phyloP scores from a whole-genome alignment of 2,888 invertebrate genomes.

The Cabera pusaria region DNA sequence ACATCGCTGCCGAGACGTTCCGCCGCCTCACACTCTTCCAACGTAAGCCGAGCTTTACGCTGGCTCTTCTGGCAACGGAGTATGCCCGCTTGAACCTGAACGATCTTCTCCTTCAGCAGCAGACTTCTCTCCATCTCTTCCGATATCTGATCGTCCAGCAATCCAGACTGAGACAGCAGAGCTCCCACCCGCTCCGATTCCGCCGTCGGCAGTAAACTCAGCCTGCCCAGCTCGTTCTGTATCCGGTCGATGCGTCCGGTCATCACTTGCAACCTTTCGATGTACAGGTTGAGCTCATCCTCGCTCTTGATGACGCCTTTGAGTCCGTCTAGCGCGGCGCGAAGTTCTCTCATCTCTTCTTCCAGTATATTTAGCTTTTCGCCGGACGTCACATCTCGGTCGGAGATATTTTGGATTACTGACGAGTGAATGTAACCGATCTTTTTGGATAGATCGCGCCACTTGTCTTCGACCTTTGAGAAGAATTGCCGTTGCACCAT shows the following conservation, averaged over 20 bases:
- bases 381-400: slow-evolving; percentile 88
- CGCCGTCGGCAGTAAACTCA: slow-evolving; percentile 88
- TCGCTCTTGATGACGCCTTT: slow-evolving; percentile 92
- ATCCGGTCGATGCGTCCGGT: slow-evolving; percentile 89
- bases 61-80: slow-evolving; percentile 87
- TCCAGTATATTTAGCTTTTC: slow-evolving; percentile 90
- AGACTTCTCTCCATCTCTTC: slow-evolving; percentile 91
- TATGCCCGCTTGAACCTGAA: slow-evolving; percentile 88
- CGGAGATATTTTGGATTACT: slow-evolving; percentile 88
- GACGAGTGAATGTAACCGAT: slow-evolving; percentile 87
- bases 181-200: slow-evolving; percentile 91
- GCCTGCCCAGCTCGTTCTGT: slow-evolving; percentile 90
- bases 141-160: slow-evolving; percentile 87
- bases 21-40: slow-evolving; percentile 89
- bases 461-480: slow-evolving; percentile 89
- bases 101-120: slow-evolving; percentile 89
- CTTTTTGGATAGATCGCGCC: slow-evolving; percentile 85
- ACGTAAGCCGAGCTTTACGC: slow-evolving; percentile 82
- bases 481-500: slow-evolving; percentile 91
- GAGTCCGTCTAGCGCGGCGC: slow-evolving; percentile 86
- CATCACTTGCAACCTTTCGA: slow-evolving; percentile 91
- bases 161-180: slow-evolving; percentile 87
- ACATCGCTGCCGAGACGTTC: slow-evolving; percentile 89
- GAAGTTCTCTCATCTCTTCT: slow-evolving; percentile 89
- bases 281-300: slow-evolving; percentile 91